phyloP scores from a whole-genome alignment of 2,888 invertebrate species.

The Molanna angustata region DNA sequence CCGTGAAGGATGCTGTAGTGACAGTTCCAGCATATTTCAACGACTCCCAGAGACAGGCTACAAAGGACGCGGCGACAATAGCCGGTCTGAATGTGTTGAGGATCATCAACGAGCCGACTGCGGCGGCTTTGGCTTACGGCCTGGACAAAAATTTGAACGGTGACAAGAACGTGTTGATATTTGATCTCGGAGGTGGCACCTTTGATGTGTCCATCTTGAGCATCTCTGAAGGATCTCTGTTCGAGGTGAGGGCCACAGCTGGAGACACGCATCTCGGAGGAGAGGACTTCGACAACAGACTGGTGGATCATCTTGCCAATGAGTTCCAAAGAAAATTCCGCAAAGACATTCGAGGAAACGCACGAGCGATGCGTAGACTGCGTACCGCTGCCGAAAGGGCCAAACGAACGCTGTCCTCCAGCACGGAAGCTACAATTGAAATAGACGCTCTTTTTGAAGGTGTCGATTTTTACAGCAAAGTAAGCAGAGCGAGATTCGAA shows the following conservation, averaged over 20 bases:
- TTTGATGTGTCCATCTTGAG: slow-evolving; percentile 83
- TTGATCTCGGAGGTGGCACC: slow-evolving; percentile 65
- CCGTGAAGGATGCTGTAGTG: slow-evolving; percentile 70
- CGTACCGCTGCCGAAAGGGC: slow-evolving; percentile 76
- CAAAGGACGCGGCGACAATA: slow-evolving; percentile 79
- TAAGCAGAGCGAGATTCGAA: slow-evolving; percentile 73
- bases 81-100: slow-evolving; percentile 76
- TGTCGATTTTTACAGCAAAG: slow-evolving; percentile 65
- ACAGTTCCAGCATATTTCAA: slow-evolving; percentile 81
- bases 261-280: slow-evolving; percentile 84
- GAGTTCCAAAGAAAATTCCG: slow-evolving; percentile 71
- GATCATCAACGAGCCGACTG: slow-evolving; percentile 81
- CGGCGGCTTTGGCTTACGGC: slow-evolving; percentile 71
- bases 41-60: slow-evolving; percentile 72
- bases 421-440: slow-evolving; percentile 72
- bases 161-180: slow-evolving; percentile 62
- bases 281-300: slow-evolving; percentile 64
- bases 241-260: slow-evolving; percentile 79
- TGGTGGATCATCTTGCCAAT: slow-evolving; percentile 66
- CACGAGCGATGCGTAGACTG: slow-evolving; percentile 65
- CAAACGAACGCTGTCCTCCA: slow-evolving; percentile 73
- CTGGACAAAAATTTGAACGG: slow-evolving; percentile 64
- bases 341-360: slow-evolving; percentile 65
- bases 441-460: slow-evolving; percentile 75
- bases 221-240: slow-evolving; percentile 73